A percentile compares a stretch with the other conserved stretches of the same genome.
Evolutionary conservation across 30 jellyfish, hydroid and myxozoan species (phyloP).

Genomic region (Nemopilema nomurai): DNA sequence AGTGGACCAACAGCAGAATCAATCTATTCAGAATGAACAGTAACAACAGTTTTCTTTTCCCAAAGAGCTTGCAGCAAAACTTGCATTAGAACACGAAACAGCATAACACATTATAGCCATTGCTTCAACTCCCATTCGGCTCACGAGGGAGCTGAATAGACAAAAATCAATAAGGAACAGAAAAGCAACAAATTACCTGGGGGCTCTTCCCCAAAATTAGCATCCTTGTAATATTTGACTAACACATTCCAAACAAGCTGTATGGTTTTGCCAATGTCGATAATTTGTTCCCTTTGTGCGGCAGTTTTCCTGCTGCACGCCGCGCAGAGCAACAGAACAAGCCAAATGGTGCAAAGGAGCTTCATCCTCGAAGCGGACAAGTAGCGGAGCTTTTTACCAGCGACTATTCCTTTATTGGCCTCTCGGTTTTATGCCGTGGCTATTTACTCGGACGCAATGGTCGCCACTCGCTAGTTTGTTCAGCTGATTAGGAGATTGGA

Average conservation of each 20-base stretch:
- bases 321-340: neutral
- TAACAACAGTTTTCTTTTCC: too few relatives aligned
- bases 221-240: constrained; percentile 44
- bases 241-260: constrained; percentile 45
- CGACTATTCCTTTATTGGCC: too few relatives aligned
- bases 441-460: neutral
- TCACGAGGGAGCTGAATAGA: too few relatives aligned
- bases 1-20: too few relatives aligned
- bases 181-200: constrained; percentile 35
- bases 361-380: neutral
- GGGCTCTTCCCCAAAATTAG: constrained; percentile 44
- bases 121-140: too few relatives aligned
- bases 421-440: neutral
- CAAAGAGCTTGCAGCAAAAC: too few relatives aligned
- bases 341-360: neutral
- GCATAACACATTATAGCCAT: too few relatives aligned
- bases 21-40: too few relatives aligned
- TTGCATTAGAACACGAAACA: too few relatives aligned
- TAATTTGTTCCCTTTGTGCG: neutral
- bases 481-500: constrained; percentile 1
- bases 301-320: neutral
- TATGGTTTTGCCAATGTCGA: constrained; percentile 35
- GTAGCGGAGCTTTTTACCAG: too few relatives aligned
- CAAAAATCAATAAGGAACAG: neutral
- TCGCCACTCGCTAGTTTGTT: neutral